Evolutionary conservation across 2,888 invertebrate species (phyloP).

Genomic region (Portevinia maculata): DNA sequence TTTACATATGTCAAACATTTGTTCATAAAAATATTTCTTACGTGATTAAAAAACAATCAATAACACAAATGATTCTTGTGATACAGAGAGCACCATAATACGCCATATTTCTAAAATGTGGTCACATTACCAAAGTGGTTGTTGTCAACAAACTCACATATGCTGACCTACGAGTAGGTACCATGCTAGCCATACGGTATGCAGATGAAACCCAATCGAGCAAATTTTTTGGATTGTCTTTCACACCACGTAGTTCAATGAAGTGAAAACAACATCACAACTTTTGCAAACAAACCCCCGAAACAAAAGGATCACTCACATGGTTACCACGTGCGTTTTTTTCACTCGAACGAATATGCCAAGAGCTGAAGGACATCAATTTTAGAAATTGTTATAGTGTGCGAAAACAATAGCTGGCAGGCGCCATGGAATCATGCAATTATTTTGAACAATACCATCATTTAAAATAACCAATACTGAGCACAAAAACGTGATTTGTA

Average conservation of each 20-base stretch:
- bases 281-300: slow-evolving; percentile 20
- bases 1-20: too few species aligned
- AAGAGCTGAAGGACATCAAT: slow-evolving; percentile 17
- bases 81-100: background rate
- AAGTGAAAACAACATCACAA: slow-evolving; percentile 19
- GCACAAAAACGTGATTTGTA: slow-evolving; percentile 15
- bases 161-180: background rate
- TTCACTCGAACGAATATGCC: background rate
- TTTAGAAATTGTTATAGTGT: slow-evolving; percentile 15
- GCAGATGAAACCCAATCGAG: slow-evolving; percentile 58
- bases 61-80: background rate
- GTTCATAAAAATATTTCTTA: background rate
- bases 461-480: background rate
- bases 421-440: slow-evolving; percentile 18
- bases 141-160: slow-evolving; percentile 5
- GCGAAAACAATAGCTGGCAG: slow-evolving; percentile 42
- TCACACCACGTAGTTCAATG: slow-evolving; percentile 1
- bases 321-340: slow-evolving; percentile 51
- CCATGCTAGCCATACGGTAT: slow-evolving; percentile 38
- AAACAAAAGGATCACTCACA: slow-evolving; percentile 42
- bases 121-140: slow-evolving; percentile 18
- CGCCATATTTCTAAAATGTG: slow-evolving; percentile 2
- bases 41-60: background rate
- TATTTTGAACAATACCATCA: slow-evolving; percentile 2
- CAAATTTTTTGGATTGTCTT: slow-evolving; percentile 11